Percentiles rank a stretch among this genome's conserved stretches.
Evolutionary conservation across 1,140 invertebrate species (phyloP).

Genomic region (Agraylea sexmaculata): DNA sequence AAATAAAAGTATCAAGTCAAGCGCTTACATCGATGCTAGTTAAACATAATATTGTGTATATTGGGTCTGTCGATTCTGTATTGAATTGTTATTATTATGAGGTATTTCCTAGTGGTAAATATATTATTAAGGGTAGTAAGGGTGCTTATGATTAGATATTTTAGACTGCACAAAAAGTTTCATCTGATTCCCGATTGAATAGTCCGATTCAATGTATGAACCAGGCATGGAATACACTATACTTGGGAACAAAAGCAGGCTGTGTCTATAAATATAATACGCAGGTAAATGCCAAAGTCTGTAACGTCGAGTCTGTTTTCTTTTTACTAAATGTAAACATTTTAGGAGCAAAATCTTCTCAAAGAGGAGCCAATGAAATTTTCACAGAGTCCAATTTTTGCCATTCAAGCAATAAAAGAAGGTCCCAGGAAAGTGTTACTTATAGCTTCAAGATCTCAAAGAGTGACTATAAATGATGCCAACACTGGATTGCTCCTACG

Average conservation of each 20-base stretch:
- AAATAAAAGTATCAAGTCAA: slow-evolving; percentile 32
- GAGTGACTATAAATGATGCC: slow-evolving; percentile 53
- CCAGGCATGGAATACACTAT: slow-evolving; percentile 45
- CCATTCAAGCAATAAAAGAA: slow-evolving; percentile 53
- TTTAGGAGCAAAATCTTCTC: too few species aligned
- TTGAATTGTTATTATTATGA: slow-evolving; percentile 46
- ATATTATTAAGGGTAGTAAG: slow-evolving; percentile 1
- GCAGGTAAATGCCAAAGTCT: slow-evolving; percentile 32
- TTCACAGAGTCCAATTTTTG: slow-evolving; percentile 49
- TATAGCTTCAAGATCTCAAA: slow-evolving; percentile 50
- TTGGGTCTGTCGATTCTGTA: slow-evolving; percentile 47
- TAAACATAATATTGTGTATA: slow-evolving; percentile 41
- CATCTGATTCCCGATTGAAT: slow-evolving; percentile 37
- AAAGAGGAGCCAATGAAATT: slow-evolving; percentile 42
- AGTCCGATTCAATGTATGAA: slow-evolving; percentile 53
- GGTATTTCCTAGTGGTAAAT: slow-evolving; percentile 27
- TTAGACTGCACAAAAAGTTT: slow-evolving; percentile 41
- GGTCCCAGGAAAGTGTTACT: slow-evolving; percentile 52
- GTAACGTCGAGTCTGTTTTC: slow-evolving; percentile 1
- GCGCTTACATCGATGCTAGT: slow-evolving; percentile 48
- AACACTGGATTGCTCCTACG: slow-evolving; percentile 47
- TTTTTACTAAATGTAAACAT: too few species aligned
- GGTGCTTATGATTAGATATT: slow-evolving; percentile 18
- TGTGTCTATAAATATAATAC: slow-evolving; percentile 47
- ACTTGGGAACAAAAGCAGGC: slow-evolving; percentile 48